phyloP scores from a whole-genome alignment of 2,797 vertebrate genomes.

The Synaphobranchus kaupii region DNA sequence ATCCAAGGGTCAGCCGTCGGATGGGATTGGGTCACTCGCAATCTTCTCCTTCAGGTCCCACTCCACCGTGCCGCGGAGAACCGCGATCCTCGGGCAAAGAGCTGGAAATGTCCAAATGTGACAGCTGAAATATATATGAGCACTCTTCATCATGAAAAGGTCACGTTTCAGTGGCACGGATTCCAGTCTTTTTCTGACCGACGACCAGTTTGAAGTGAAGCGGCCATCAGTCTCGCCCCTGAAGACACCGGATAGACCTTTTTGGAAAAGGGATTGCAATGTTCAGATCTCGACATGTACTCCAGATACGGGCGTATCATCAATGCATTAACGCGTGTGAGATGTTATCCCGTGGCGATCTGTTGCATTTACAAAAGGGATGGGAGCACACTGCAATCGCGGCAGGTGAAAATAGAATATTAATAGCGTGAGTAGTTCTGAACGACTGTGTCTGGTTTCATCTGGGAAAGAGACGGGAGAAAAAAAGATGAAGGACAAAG shows the following conservation, averaged over 20 bases:
- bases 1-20: background rate
- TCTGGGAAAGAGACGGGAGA: background rate
- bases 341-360: background rate
- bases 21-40: background rate
- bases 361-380: background rate
- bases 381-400: background rate
- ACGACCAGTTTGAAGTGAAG: background rate
- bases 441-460: background rate
- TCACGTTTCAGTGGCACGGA: background rate
- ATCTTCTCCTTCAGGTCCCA: background rate
- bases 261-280: background rate
- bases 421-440: background rate
- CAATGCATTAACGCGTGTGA: background rate
- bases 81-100: background rate
- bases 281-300: background rate
- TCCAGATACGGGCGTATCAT: too few relatives aligned
- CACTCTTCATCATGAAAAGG: constrained; percentile 8
- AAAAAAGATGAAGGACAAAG: background rate
- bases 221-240: background rate
- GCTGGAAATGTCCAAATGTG: too few relatives aligned
- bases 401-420: background rate
- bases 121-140: background rate
- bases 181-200: background rate
- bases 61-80: background rate
- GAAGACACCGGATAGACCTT: background rate